Base-by-base conservation (phyloP, 2,888 invertebrate species). In the Dynastes tityus region DNA sequence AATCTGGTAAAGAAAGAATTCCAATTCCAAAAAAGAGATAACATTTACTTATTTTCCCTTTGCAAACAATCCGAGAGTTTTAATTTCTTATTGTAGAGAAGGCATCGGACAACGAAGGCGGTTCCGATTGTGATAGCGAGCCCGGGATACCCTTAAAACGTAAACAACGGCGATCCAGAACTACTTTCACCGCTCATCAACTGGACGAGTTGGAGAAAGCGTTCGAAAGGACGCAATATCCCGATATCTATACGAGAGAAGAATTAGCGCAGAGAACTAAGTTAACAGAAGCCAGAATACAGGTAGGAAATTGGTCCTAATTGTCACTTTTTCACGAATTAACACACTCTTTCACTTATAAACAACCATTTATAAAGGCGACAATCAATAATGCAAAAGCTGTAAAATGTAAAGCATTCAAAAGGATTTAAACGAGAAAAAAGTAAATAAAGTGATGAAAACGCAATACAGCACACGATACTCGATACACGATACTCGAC, bases 101-200 rank as follows among this genome's bases (percentile, higher is more conserved):
- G 83, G 87, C 87, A 0, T 86, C 87, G 3, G 88, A 88, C 74
- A 91, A 91, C 70, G 82, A 81, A 40, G 82, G 80, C 0, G 90
- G 90, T 5, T 93, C 93, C 0, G 97, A 97, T 85, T 96, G 96
- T 83, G 97, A 97, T 82, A 96, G 96, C 2, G 97, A 97, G 86
- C 97, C 97, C 0, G 97, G 97, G 0, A 93, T 97, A 80, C 95
- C 96, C 0, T 87, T 98, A 84, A 97, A 97, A 88, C 91, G 97
- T 45, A 98, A 98, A 86, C 97, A 97, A 86, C 91, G 98, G 0
- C 91, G 98, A 8, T 97, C 97, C 76, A 91, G 98, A 29, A 98
- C 98, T 29, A 98, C 98, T 2, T 98, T 98, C 89, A 96, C 97
- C 0, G 97, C 97, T 0, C 96, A 97, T 84, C 98, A 98, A 86